Percentiles rank a stretch among this genome's conserved stretches.
phyloP scores from a whole-genome alignment of 2,888 invertebrate species.

The Patella pellucida region DNA sequence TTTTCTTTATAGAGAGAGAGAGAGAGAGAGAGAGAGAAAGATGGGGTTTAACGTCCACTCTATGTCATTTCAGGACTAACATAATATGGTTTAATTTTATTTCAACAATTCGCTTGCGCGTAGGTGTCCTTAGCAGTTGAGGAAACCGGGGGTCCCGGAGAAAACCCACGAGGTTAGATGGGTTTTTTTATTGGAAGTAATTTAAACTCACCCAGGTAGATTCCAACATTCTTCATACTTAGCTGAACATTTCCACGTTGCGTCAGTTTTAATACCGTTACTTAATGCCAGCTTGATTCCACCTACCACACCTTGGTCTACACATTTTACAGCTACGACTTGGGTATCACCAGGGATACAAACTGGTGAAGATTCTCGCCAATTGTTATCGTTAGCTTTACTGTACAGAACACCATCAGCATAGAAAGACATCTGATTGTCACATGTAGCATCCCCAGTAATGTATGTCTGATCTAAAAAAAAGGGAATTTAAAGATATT shows the following conservation, averaged over 20 bases:
- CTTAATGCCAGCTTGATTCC: background rate
- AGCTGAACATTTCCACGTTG: background rate
- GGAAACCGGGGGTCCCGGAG: no score
- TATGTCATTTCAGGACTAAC: no score
- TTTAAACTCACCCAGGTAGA: background rate
- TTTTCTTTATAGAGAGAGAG: no score
- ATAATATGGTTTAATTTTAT: no score
- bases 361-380: background rate
- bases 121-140: no score
- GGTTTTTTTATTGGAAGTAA: no score
- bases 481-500: background rate
- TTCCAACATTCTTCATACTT: background rate
- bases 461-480: background rate
- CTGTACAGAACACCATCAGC: background rate
- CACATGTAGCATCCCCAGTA: background rate
- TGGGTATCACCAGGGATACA: background rate
- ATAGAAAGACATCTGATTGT: background rate
- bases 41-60: no score
- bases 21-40: no score
- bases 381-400: background rate
- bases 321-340: background rate
- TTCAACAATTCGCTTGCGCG: no score
- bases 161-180: no score
- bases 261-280: conserved; percentile 2
- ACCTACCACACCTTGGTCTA: background rate